phyloP scores from a whole-genome alignment of 1,140 invertebrate species.

The Pollicipes pollicipes region DNA sequence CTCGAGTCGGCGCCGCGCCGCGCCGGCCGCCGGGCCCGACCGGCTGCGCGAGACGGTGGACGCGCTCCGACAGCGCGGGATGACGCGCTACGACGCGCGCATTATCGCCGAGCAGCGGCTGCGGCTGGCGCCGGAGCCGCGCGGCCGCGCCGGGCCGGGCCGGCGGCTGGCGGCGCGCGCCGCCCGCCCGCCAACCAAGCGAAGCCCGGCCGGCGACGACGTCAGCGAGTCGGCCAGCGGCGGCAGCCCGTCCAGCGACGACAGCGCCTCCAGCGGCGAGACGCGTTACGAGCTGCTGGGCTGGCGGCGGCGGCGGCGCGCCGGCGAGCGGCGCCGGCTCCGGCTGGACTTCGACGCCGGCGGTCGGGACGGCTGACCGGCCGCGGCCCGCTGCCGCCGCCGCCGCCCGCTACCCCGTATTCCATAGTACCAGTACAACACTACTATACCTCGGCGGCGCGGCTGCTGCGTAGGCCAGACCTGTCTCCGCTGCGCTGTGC shows the following conservation, averaged over 20 bases:
- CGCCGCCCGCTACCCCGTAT: background rate
- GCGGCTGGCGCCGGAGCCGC: background rate
- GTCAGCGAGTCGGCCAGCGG: background rate
- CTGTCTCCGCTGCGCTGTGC: too few species aligned
- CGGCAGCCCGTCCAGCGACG: background rate
- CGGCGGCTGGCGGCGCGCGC: too few species aligned
- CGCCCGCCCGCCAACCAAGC: background rate
- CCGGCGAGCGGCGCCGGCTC: too few species aligned
- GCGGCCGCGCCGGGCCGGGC: too few species aligned
- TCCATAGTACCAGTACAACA: background rate
- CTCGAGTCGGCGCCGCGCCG: background rate
- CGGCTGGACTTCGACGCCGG: too few species aligned
- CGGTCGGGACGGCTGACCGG: background rate
- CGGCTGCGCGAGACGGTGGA: background rate
- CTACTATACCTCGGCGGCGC: background rate
- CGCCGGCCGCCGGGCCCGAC: background rate
- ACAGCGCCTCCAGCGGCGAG: background rate
- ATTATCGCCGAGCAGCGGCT: background rate
- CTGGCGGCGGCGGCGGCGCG: background rate
- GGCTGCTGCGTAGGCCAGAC: too few species aligned
- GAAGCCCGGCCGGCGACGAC: background rate
- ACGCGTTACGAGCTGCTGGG: background rate
- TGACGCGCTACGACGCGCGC: background rate
- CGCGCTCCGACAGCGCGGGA: background rate
- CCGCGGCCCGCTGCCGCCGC: too few species aligned